These are phyloP conservation scores for Amphipoea oculea DNA, from an alignment of 2,888 invertebrate genomes.

Conservation along the genomic window DNA sequence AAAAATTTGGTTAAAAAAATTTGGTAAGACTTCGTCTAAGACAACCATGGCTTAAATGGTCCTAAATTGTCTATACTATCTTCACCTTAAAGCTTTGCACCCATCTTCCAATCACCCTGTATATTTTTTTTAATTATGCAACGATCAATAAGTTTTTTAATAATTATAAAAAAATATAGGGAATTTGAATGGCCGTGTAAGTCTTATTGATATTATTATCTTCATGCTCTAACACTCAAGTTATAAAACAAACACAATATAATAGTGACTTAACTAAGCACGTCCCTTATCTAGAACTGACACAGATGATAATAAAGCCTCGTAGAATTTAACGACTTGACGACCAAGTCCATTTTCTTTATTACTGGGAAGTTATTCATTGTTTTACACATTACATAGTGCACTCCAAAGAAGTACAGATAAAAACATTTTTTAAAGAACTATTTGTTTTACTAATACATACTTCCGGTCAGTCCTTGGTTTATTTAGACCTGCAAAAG, in stretches of 20 bases:
- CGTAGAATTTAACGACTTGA: conserved; percentile 20
- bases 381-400: conserved; percentile 48
- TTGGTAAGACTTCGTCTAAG: too few species aligned
- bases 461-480: conserved; percentile 36
- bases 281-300: conserved; percentile 58
- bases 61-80: too few species aligned
- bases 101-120: too few species aligned
- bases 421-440: too few species aligned
- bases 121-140: too few species aligned
- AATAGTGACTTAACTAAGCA: conserved; percentile 39
- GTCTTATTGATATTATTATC: not conserved
- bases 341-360: not conserved
- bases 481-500: conserved; percentile 55
- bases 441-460: too few species aligned
- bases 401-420: conserved; percentile 36
- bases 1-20: too few species aligned
- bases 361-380: conserved; percentile 46
- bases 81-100: too few species aligned
- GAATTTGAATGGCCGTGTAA: conserved; percentile 2
- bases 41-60: too few species aligned
- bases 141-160: too few species aligned
- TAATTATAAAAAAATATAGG: too few species aligned
- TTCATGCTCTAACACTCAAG: conserved; percentile 3
- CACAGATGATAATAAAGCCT: conserved; percentile 58
- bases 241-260: conserved; percentile 42